Evolutionary conservation across 1,140 invertebrate genomes (phyloP).

Genomic region (Heliconius eleuchia): DNA sequence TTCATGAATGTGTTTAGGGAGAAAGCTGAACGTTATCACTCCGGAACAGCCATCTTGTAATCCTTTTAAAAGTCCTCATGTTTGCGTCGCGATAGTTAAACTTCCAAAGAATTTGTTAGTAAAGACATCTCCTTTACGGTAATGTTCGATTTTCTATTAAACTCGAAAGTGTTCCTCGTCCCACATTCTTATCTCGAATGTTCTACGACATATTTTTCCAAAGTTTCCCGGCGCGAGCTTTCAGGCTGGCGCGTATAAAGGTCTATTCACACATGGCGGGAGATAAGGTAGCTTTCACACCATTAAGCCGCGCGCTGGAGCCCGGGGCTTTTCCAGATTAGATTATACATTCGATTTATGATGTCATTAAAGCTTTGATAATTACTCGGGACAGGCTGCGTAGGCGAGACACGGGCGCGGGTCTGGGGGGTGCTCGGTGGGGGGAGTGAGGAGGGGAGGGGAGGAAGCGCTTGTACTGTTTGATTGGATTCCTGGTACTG

Average conservation of each 20-base stretch:
- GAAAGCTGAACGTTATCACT: constrained; percentile 29
- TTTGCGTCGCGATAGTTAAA: constrained; percentile 54
- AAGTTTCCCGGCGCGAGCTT: constrained; percentile 79
- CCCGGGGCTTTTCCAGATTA: constrained; percentile 82
- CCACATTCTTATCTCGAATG: constrained; percentile 80
- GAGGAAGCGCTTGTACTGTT: constrained; percentile 74
- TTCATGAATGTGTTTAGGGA: constrained; percentile 22
- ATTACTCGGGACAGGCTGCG: constrained; percentile 81
- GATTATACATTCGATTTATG: constrained; percentile 83
- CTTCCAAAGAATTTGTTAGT: constrained; percentile 78
- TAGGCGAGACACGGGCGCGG: constrained; percentile 65
- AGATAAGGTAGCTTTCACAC: constrained; percentile 81
- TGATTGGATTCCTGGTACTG: constrained; percentile 80
- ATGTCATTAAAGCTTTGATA: constrained; percentile 82
- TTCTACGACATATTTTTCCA: constrained; percentile 80
- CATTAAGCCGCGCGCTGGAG: constrained; percentile 79
- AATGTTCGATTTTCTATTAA: constrained; percentile 82
- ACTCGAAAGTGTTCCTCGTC: constrained; percentile 77
- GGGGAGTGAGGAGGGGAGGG: constrained; percentile 40
- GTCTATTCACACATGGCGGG: constrained; percentile 80
- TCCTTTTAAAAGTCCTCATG: constrained; percentile 50
- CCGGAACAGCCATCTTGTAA: constrained; percentile 45
- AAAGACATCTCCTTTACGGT: constrained; percentile 79
- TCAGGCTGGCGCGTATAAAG: constrained; percentile 78
- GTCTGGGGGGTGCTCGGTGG: constrained; percentile 43